Evolutionary conservation across 1,140 invertebrate species (phyloP), one percentile per base, ranked within the genome.

Genomic region (Magallana ariakensis): DNA sequence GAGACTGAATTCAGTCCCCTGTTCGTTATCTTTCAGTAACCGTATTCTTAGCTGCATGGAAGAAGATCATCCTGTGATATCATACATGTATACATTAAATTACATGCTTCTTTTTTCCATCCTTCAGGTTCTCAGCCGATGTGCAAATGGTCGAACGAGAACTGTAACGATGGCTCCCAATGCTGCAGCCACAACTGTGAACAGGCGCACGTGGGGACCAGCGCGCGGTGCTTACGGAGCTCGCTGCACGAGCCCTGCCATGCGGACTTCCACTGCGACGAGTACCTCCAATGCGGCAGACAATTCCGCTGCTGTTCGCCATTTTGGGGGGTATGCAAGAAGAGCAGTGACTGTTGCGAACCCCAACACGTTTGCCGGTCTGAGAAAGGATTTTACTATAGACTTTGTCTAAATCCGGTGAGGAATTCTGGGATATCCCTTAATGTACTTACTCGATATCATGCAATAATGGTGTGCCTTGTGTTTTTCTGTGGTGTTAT

Each of bases 91-190:
- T n/a, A n/a, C 5, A 46, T 46, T 46, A 46, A 46, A 46, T 46
- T 5, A 2, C 33, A 5, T 4, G 33, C 33, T 46, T 46, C 5
- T 46, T 46, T 46, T 46, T 46, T 46, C 5, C 5, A 46, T 81
- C 1, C 15, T 16, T 81, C 13, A 82, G 80, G 46, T 82, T 54
- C 80, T 9, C 54, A 82, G 2, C 46, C 19, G 54, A 10, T 55
- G 80, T 82, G 80, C 11, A 82, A 82, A 55, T 82, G 80, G 80
- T 54, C 80, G n/a, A 82, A 82, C 46, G 80, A 82, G 54, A 56
- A 82, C 46, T 82, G 80, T 11, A 54, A 82, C 4, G 33, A 53
- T 15, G 80, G n/a, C 2, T 54, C 46, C 4, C 46, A 82, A 82
- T 82, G 80, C 19, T 82, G 80, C 53, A 82, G 80, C 46, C 15